A percentile compares a stretch with the other conserved stretches of the same genome.
Evolutionary conservation across 2,113 vertebrate genomes (phyloP).

Genomic region (Solea solea): DNA sequence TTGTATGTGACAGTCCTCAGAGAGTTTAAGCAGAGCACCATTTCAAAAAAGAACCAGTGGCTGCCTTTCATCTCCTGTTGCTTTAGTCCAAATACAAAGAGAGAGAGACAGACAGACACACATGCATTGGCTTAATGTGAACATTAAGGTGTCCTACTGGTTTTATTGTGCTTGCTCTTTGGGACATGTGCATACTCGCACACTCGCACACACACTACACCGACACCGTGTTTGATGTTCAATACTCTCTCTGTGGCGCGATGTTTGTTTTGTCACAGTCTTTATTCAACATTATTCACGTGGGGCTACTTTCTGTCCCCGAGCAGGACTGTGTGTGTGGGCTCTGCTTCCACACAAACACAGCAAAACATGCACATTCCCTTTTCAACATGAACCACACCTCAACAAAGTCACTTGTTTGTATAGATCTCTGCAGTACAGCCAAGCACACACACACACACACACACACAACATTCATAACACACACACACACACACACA

Average conservation of each 20-base stretch:
- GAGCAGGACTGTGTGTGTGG: not conserved
- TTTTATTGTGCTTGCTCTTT: conserved; percentile 63
- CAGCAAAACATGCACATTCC: conserved; percentile 8
- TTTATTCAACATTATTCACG: conserved; percentile 66
- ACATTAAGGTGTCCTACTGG: conserved; percentile 58
- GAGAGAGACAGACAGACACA: conserved; percentile 1
- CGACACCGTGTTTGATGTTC: conserved; percentile 55
- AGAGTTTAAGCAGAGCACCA: conserved; percentile 57
- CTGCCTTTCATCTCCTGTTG: conserved; percentile 68
- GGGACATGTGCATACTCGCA: conserved; percentile 54
- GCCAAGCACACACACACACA: not conserved
- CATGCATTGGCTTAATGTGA: conserved; percentile 24
- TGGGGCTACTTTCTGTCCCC: conserved; percentile 47
- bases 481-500: no score
- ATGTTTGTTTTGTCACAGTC: conserved; percentile 68
- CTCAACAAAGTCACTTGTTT: conserved; percentile 44
- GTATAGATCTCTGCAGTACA: conserved; percentile 7
- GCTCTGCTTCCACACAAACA: not conserved
- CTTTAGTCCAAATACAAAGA: conserved; percentile 57
- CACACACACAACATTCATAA: not conserved
- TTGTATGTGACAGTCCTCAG: conserved; percentile 62
- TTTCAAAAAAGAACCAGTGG: conserved; percentile 66
- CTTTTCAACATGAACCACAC: conserved; percentile 39
- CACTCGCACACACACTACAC: conserved; percentile 30
- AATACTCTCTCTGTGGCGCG: conserved; percentile 50